phyloP scores from a whole-genome alignment of 2,888 invertebrate species.

The Euclidia mi region DNA sequence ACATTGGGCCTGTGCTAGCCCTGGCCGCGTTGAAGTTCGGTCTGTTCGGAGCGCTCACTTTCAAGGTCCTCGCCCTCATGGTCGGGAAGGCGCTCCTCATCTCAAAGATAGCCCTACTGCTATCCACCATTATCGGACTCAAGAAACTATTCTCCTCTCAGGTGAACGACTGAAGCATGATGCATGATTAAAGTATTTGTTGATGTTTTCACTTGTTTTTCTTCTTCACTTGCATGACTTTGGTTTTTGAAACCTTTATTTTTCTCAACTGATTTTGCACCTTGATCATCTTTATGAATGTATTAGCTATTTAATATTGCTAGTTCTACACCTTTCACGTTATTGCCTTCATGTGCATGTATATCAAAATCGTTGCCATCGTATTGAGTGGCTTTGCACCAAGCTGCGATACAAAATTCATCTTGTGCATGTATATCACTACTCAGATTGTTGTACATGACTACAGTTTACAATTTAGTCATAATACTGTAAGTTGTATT shows the following conservation, averaged over 20 bases:
- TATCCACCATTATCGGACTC: conserved; percentile 95
- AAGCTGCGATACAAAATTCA: no score
- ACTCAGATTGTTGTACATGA: no score
- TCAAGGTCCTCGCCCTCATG: conserved; percentile 94
- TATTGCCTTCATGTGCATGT: no score
- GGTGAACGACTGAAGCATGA: conserved; percentile 76
- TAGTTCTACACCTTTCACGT: no score
- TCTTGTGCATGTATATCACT: no score
- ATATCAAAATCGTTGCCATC: no score
- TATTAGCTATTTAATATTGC: no score
- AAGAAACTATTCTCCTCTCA: conserved; percentile 95
- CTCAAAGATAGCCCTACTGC: conserved; percentile 95
- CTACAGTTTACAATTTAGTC: background rate
- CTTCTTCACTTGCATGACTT: conserved; percentile 30
- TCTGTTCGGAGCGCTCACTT: conserved; percentile 94
- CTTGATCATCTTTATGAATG: no score
- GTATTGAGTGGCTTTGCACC: no score
- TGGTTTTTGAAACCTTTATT: no score
- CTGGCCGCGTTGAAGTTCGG: conserved; percentile 95
- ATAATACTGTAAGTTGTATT: no score
- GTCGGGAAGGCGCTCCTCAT: conserved; percentile 96
- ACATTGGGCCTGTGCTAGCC: conserved; percentile 93
- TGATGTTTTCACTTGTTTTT: conserved; percentile 23
- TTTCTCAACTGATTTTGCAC: background rate
- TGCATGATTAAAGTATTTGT: conserved; percentile 51